Evolutionary conservation across 2,113 vertebrate species (phyloP).

Genomic region (Cavia porcellus): DNA sequence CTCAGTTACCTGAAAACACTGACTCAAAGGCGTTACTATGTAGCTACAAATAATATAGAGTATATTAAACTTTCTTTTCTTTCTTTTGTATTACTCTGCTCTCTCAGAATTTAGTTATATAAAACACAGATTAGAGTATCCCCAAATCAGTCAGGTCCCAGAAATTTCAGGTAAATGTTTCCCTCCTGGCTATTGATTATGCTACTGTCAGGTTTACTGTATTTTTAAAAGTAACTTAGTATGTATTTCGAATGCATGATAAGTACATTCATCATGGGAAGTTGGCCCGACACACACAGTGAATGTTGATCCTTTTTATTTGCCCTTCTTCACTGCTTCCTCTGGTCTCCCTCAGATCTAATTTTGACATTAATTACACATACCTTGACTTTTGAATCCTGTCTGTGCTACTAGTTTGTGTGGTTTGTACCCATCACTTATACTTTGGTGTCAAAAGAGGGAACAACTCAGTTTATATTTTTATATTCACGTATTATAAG

Average conservation of each 20-base stretch:
- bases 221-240: too few species aligned
- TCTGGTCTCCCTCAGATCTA: not conserved
- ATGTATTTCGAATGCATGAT: not conserved
- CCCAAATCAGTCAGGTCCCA: not conserved
- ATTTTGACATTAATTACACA: not conserved
- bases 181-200: not conserved
- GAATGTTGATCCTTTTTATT: not conserved
- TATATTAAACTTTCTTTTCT: not conserved
- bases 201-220: not conserved
- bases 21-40: not conserved
- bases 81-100: constrained; percentile 2
- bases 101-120: not conserved
- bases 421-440: not conserved
- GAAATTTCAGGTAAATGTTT: constrained; percentile 24
- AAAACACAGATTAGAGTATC: not conserved
- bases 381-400: not conserved
- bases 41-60: not conserved
- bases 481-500: not conserved
- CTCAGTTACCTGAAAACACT: not conserved
- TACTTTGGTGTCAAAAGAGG: not conserved
- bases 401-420: not conserved
- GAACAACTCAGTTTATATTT: constrained; percentile 13
- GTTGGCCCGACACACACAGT: not conserved
- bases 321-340: not conserved
- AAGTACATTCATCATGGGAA: not conserved